phyloP scores from a whole-genome alignment of 2,797 vertebrate species.

The Thamnophis elegans region DNA sequence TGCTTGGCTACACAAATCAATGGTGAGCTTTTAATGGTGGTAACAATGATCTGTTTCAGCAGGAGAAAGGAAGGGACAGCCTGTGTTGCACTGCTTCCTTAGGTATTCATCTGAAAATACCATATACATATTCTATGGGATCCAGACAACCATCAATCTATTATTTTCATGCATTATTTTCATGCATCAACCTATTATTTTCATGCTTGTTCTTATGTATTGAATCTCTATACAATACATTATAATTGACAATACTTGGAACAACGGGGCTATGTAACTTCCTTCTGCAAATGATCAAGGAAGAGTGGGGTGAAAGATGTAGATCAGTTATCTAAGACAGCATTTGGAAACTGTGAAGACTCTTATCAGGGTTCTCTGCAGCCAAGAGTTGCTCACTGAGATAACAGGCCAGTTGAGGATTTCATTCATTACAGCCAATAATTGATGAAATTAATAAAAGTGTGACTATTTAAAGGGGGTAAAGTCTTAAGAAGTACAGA shows the following conservation, averaged over 20 bases:
- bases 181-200: no score
- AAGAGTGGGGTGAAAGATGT: neutral
- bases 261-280: neutral
- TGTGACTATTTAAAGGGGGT: neutral
- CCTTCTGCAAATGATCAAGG: neutral
- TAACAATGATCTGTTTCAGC: neutral
- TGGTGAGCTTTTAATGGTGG: neutral
- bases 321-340: neutral
- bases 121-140: neutral
- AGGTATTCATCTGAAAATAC: neutral
- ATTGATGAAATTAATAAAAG: neutral
- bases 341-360: neutral
- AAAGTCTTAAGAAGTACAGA: neutral
- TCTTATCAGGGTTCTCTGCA: neutral
- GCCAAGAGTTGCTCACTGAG: no score
- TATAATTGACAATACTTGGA: neutral
- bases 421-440: neutral
- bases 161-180: neutral
- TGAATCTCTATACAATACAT: neutral
- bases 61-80: neutral
- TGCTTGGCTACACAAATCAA: neutral
- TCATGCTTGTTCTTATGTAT: neutral
- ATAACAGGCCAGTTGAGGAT: neutral
- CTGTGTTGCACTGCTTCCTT: neutral
- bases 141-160: neutral